Evolutionary conservation across 35 echinoderm and acorn worm species (phyloP), one percentile per base, ranked within the genome.

Genomic region (Eucidaris tribuloides): DNA sequence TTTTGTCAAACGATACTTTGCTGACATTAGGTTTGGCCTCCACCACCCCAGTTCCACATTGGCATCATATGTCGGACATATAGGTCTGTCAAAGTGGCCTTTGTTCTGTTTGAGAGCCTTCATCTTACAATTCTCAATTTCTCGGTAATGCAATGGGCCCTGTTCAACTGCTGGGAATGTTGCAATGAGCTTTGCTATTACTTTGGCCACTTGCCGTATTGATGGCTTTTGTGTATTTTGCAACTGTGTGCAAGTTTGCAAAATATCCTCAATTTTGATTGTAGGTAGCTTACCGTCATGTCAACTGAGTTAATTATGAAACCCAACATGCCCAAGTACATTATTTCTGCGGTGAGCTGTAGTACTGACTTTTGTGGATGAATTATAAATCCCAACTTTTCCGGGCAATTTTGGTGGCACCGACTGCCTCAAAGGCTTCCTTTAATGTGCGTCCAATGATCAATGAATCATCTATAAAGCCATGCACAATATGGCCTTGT

Each of bases 11-110:
- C 20, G 18, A 81, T 25, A n/a, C 9, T 48, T 59, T 81, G 18
- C 41, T 35, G 15, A 42, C 19, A 0, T 77, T 68, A n/a, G n/a
- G n/a, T 58, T 72, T 49, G 23, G 68, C 46, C 38, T 81, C 46
- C 32, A 60, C 42, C 91, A 79, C 83, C 91, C 83, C 83, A 48
- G 17, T 18, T 89, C 91, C 14, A 44, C 64, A 35, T 45, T 83
- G 19, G 71, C 86, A 25, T 27, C 25, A 13, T 28, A 11, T 77
- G 85, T 65, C 68, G 89, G 48, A 52, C 22, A 39, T 85, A 93
- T 93, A 55, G 32, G 31, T 30, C 76, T 49, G 25, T 96, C 87
- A 94, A 71, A 96, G 56, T 90, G 55, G 23, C 92, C 92, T 62
- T 45, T 38, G 36, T 79, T 19, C 68, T 1, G 36, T 76, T 57